A percentile compares a stretch with the other conserved stretches of the same genome.
Evolutionary conservation across 2,113 vertebrate genomes (phyloP).

Genomic region (Phoenicopterus ruber): DNA sequence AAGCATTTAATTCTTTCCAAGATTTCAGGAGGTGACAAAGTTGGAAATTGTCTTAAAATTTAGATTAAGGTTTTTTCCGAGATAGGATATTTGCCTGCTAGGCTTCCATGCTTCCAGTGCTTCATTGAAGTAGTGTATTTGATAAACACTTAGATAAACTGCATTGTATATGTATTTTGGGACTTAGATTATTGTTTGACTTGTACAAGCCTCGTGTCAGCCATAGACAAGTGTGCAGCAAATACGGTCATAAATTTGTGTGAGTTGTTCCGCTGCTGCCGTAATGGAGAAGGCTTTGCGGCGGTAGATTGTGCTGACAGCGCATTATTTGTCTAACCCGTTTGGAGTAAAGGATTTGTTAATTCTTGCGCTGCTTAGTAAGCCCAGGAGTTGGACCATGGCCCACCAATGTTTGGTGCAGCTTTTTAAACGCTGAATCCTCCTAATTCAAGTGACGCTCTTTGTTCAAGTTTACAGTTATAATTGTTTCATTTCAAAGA

Average conservation of each 20-base stretch:
- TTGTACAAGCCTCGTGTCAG: background rate
- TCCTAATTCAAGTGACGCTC: background rate
- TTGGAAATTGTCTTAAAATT: slow-evolving; percentile 18
- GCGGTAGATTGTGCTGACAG: background rate
- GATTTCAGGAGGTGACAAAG: slow-evolving; percentile 37
- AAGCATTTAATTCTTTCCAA: slow-evolving; percentile 30
- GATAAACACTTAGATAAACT: background rate
- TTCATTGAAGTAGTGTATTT: background rate
- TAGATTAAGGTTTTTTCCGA: background rate
- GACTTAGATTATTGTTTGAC: background rate
- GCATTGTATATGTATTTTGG: background rate
- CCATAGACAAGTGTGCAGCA: background rate
- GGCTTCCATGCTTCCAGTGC: background rate
- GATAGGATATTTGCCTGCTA: background rate
- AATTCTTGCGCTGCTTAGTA: background rate
- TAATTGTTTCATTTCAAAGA: background rate
- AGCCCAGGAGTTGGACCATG: background rate
- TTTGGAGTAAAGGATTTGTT: slow-evolving; percentile 1
- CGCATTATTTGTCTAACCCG: background rate
- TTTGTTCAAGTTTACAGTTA: background rate
- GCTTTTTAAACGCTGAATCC: background rate
- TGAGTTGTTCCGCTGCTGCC: background rate
- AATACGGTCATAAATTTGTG: background rate
- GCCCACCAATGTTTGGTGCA: background rate
- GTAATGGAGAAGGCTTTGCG: background rate